Evolutionary conservation across 2,113 vertebrate genomes (phyloP).

Genomic region (Oryctolagus cuniculus): mOryCun1.1 NC_091434.1:4700501-4701000

Average conservation of each 20-base stretch:
- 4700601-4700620: rapidly evolving
- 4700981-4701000: too few relatives aligned
- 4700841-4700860: background rate
- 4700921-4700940: too few relatives aligned
- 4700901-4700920: too few relatives aligned
- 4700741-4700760: rapidly evolving
- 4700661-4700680: background rate
- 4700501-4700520: too few relatives aligned
- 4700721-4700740: rapidly evolving
- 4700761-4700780: rapidly evolving
- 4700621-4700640: rapidly evolving
- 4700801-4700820: rapidly evolving
- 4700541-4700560: background rate
- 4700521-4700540: too few relatives aligned
- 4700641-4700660: too few relatives aligned
- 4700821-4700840: background rate
- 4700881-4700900: rapidly evolving
- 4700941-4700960: too few relatives aligned
- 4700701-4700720: background rate
- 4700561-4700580: background rate
- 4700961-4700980: too few relatives aligned
- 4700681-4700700: background rate
- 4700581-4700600: rapidly evolving
- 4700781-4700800: background rate
- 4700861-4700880: too few relatives aligned